Percentiles rank a stretch among this genome's conserved stretches.
These are phyloP conservation scores for Heterochromis multidens DNA, from an alignment of 2,113 vertebrate species.

Conservation along the genomic window DNA sequence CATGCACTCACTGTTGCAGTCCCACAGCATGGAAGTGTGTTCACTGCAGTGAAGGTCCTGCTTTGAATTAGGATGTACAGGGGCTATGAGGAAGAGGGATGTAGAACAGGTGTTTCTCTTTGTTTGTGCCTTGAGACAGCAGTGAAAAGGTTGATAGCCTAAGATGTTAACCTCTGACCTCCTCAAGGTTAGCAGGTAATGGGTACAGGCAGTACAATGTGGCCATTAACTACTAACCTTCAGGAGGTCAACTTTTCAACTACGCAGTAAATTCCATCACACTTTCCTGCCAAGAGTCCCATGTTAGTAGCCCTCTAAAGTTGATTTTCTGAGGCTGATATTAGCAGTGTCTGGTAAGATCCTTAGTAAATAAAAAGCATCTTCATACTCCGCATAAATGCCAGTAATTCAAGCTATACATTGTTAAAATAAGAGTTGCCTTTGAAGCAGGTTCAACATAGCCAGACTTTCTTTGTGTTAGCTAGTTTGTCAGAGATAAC, in stretches of 20 bases:
- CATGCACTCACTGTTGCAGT: neutral
- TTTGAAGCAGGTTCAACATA: neutral
- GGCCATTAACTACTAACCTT: neutral
- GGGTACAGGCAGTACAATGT: neutral
- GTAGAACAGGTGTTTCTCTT: conserved; percentile 7
- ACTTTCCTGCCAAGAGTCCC: neutral
- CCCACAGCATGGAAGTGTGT: neutral
- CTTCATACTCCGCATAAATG: neutral
- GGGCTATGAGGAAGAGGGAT: neutral
- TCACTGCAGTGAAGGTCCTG: conserved; percentile 30
- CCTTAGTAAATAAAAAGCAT: neutral
- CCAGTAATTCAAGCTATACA: neutral
- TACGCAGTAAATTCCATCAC: neutral
- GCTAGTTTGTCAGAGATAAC: neutral
- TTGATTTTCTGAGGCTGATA: neutral
- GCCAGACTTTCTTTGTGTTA: neutral
- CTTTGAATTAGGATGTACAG: neutral
- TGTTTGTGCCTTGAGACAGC: neutral
- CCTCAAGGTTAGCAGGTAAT: neutral
- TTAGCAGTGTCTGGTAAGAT: neutral
- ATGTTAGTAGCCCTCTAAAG: neutral
- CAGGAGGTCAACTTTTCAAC: neutral
- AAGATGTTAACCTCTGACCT: neutral
- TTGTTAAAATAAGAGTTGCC: neutral
- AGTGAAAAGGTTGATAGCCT: neutral